Percentiles rank a stretch among this genome's conserved stretches.
phyloP scores from a whole-genome alignment of 2,888 invertebrate species.

The Zhuqinia jingwanae region DNA sequence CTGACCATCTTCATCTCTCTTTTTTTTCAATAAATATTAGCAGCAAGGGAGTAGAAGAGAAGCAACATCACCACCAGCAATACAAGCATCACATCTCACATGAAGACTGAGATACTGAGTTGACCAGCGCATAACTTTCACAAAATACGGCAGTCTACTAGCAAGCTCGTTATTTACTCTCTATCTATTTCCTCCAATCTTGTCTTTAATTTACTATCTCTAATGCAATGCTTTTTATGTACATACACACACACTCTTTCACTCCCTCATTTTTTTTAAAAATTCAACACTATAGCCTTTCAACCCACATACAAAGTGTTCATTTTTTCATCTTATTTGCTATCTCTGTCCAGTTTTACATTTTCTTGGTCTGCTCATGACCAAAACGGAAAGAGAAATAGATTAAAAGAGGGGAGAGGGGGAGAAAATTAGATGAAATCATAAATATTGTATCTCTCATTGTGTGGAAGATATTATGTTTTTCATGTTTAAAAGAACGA shows the following conservation, averaged over 20 bases:
- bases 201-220: not conserved
- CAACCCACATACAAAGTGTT: not conserved
- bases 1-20: not conserved
- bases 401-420: conserved; percentile 39
- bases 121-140: conserved; percentile 37
- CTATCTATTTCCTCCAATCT: not conserved
- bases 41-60: too few species aligned
- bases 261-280: not conserved
- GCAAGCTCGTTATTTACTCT: not conserved
- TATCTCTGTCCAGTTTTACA: conserved; percentile 15
- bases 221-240: not conserved
- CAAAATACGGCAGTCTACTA: not conserved
- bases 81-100: not conserved
- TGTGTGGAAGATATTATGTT: conserved; percentile 8
- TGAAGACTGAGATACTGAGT: not conserved
- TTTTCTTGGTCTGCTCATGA: not conserved
- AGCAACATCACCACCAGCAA: not conserved
- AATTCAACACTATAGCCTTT: not conserved
- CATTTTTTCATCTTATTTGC: not conserved
- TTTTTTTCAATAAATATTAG: conserved; percentile 3
- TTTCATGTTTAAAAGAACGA: not conserved
- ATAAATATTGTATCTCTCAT: conserved; percentile 3
- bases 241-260: not conserved
- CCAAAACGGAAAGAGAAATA: not conserved
- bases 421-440: conserved; percentile 68